Evolutionary conservation across 1,140 invertebrate species (phyloP).

Genomic region (Dendrolimus punctatus): DNA sequence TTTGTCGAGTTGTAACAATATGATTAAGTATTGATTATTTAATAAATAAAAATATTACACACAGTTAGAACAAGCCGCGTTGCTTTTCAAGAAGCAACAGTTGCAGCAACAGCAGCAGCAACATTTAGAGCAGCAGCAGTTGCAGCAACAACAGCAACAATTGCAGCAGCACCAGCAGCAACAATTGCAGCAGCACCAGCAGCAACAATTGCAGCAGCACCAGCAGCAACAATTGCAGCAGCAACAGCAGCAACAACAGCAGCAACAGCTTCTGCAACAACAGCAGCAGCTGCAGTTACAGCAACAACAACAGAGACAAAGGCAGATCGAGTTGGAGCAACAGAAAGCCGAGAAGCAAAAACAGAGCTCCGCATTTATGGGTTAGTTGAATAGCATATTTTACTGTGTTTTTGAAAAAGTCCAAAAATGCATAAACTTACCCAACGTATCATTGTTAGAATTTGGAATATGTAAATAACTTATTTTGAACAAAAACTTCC

Average conservation of each 20-base stretch:
- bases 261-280: constrained; percentile 6
- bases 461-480: too few species aligned
- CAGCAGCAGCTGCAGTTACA: constrained; percentile 10
- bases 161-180: constrained; percentile 2
- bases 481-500: too few species aligned
- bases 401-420: not conserved
- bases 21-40: not conserved
- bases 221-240: constrained; percentile 7
- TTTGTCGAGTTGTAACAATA: too few species aligned
- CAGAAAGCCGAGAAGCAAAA: constrained; percentile 14
- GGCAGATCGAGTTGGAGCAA: constrained; percentile 7
- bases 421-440: too few species aligned
- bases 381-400: constrained; percentile 10
- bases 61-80: constrained; percentile 14
- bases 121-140: constrained; percentile 12
- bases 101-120: constrained; percentile 10
- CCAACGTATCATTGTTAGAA: too few species aligned
- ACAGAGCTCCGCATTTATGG: constrained; percentile 7
- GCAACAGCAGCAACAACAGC: constrained; percentile 6
- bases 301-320: too few species aligned
- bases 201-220: constrained; percentile 7
- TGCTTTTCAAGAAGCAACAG: constrained; percentile 9
- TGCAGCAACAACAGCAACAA: constrained; percentile 4
- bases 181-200: constrained; percentile 5
- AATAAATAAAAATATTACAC: not conserved